Base-by-base conservation (phyloP, 2,113 vertebrate genomes). In the Lepidiolamprologus cunningtoni region DNA sequence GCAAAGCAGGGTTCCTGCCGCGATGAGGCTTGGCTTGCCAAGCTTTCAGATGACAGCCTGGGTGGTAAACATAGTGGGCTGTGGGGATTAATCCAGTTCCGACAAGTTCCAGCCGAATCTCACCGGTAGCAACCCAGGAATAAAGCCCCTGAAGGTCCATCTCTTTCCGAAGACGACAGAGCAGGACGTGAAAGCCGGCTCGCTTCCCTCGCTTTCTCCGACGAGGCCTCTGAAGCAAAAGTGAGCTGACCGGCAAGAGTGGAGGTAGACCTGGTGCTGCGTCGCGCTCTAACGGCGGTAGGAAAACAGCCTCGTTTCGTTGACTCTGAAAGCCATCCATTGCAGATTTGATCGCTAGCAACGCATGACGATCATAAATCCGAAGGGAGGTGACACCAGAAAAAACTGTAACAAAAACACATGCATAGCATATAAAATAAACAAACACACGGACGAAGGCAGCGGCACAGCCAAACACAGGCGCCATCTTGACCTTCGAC, bases 101-200 rank as follows among this genome's bases (percentile, higher is more conserved):
- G 9, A 53, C 19, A 53, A 53, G 52, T 53, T 0, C 10, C 52
- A 53, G 19, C 0, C 19, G 0, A 21, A 53, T 53, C 52, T 21
- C 19, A 53, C 5, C 1, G n/a, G 19, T 53, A 53, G 52, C 53
- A 54, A 12, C 52, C 5, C 10, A 21, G 52, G n/a, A 2, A 54
- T 54, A 54, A 1, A 54, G 52, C 9, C 52, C n/a, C n/a, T 0
- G 2, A 54, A 54, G 1, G n/a, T 23, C 53, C 53, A 54, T 54
- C 10, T 54, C n/a, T 54, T 23, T 12, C 10, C 10, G 2, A 21
- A 54, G 53, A 23, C 10, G 3, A 54, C 10, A 3, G 10, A 54
- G n/a, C 0, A 54, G 10, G n/a, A 54, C 3, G 1, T 54, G 53
- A 54, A 54, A 1, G 53, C 53, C 0, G 4, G 6, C 53, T 23